These are phyloP conservation scores for Paracyclopina nana DNA, from an alignment of 1,140 invertebrate species.

Conservation along the genomic window DNA sequence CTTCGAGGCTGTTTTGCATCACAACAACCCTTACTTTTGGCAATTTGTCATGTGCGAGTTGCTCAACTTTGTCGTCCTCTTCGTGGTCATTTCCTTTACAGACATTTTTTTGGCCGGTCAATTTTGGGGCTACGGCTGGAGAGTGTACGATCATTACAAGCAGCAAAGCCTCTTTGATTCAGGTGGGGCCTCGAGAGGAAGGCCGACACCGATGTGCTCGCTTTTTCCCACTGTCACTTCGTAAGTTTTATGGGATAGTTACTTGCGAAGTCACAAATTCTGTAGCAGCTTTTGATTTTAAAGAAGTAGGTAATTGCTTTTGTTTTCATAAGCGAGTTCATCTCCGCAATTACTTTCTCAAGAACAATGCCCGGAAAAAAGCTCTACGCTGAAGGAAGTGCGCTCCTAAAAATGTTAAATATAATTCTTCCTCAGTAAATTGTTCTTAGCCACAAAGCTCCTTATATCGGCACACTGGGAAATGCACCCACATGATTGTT, in stretches of 20 bases:
- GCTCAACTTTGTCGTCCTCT: neutral
- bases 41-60: neutral
- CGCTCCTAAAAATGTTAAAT: too few species aligned
- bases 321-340: neutral
- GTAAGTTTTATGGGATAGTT: too few species aligned
- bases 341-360: too few species aligned
- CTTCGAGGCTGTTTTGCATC: neutral
- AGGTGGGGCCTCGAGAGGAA: neutral
- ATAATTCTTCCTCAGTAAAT: too few species aligned
- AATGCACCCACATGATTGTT: too few species aligned
- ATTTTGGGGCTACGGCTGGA: neutral
- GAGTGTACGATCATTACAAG: neutral
- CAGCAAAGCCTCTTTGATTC: neutral
- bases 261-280: neutral
- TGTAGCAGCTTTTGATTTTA: neutral
- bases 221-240: slow-evolving; percentile 9
- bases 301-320: neutral
- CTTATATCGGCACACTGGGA: too few species aligned
- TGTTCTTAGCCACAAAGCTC: too few species aligned
- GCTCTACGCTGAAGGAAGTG: too few species aligned
- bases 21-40: slow-evolving; percentile 3
- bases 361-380: too few species aligned
- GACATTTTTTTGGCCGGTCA: neutral
- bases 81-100: neutral
- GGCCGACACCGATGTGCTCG: slow-evolving; percentile 2